Base-by-base conservation (phyloP, 2,888 invertebrate species). In the Spodoptera exigua region DNA sequence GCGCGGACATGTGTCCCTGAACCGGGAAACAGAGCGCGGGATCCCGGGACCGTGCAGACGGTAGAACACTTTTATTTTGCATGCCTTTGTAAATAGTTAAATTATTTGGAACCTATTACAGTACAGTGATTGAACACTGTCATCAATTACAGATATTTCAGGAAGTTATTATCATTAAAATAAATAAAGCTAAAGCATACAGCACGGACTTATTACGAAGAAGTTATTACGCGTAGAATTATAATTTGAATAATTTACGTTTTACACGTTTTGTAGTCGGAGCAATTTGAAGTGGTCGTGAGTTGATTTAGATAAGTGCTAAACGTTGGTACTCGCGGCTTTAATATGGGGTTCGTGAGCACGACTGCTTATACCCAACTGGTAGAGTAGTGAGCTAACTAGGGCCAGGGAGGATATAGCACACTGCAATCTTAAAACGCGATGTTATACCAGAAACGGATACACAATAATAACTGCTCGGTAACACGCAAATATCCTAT, bases 1-100 rank as follows among this genome's bases (percentile, higher is more conserved):
- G 89, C 88, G 79, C 47, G 73, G 78, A 68, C 88, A 88, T 81
- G 84, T 66, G 72, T 67, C 64, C 48, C 43, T 59, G 27, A 9
- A 5, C 27, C 27, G 27, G 9, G 27, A 27, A 27, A 27, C 27
- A 9, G 27, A 9, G 9, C 27, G 27, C 58, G 12, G 43, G 16
- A 16, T 17, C 21, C 2, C 34, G 43, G 37, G 35, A 35, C 13
- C 17, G 40, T 17, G 35, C 21, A 43, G 35, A 32, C 45, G 61
- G 46, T 41, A 37, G 48, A 34, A 35, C 59, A 21, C 60, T 53
- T 39, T 14, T 35, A 41, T 61, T 61, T 54, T 16, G 16, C 32
- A 34, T 18, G 27, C 5, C 13, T 18, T 27, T 21, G 27, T 14
- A 27, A 27, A 14, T 3, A 18, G 18, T 3, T 3, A 7, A 4